Evolutionary conservation across 2,113 vertebrate genomes (phyloP).

Genomic region (Rafetus swinhoei): DNA sequence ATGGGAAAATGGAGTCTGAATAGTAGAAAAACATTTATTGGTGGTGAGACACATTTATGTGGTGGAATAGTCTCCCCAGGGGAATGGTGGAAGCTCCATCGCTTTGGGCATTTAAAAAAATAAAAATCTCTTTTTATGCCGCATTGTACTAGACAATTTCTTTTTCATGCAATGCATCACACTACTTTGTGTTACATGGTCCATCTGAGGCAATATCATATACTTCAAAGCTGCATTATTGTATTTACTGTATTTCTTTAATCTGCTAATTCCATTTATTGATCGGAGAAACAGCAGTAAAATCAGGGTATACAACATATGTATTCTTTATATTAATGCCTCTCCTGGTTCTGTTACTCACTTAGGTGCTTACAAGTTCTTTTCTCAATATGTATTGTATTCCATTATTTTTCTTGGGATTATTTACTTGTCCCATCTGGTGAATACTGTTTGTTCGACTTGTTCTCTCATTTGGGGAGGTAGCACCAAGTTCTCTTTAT

Average conservation of each 20-base stretch:
- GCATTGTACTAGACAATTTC: not conserved
- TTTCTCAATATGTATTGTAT: not conserved
- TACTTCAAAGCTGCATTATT: not conserved
- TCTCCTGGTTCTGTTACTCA: not conserved
- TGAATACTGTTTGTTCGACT: not conserved
- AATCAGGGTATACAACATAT: too few species aligned
- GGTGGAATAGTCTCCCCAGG: not conserved
- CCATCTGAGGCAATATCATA: not conserved
- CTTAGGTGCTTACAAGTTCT: not conserved
- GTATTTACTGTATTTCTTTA: not conserved
- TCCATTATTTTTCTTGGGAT: fast-evolving
- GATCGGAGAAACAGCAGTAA: not conserved
- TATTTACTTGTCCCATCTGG: not conserved
- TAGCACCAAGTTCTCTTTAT: not conserved
- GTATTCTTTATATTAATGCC: not conserved
- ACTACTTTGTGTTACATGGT: not conserved
- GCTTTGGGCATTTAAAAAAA: fast-evolving
- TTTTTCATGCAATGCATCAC: not conserved
- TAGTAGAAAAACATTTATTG: not conserved
- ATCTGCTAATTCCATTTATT: not conserved
- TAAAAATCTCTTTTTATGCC: not conserved
- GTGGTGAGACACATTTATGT: not conserved
- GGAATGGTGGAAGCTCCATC: not conserved
- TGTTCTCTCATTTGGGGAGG: not conserved
- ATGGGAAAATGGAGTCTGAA: not conserved